Base-by-base conservation (phyloP, 2,113 vertebrate genomes). In the Falco punctatus region DNA sequence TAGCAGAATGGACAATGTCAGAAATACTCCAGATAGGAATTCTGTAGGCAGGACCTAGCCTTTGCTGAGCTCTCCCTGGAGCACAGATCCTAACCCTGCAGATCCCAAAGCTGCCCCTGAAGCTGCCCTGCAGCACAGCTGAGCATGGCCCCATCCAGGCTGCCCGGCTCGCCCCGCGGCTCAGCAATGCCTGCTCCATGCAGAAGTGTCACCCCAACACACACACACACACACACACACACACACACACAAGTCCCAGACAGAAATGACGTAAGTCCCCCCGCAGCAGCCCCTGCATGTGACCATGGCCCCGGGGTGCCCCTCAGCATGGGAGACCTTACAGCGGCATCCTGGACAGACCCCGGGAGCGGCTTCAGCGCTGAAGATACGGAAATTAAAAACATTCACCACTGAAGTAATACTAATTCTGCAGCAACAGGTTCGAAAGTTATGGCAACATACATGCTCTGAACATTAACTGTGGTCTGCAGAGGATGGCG, bases 81-180 rank as follows among this genome's bases (percentile, higher is more conserved):
- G 67, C 10, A 0, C 1, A 20, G 49, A 13, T 14, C 51, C 27
- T 24, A 12, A 5, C 44, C 42, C 51, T n/a, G 74, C 40, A 12
- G 48, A 38, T 8, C 67, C 71, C 3, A 1, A 18, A 65, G 44
- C 22, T 46, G 80, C 40, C 66, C 9, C 46, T 10, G 7, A 7
- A 20, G 70, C 40, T 70, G 73, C 81, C 70, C 5, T 58, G 28
- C 5, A 17, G 49, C 62, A 21, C 9, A 20, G 54, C 10, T 3
- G 22, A n/a, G 38, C 51, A 4, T 1, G 19, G 64, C 51, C 15
- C 3, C 4, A 11, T 21, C 8, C 9, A 65, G 77, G 73, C 54
- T 26, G 26, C 35, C 23, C 0, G 0, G 4, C 13, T 10, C 17
- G 10, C 40, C 26, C 10, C 9, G 89, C 0, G 1, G 2, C 1